Evolutionary conservation across 2,113 vertebrate species (phyloP).

Genomic region (Porphyrio hochstetteri): DNA sequence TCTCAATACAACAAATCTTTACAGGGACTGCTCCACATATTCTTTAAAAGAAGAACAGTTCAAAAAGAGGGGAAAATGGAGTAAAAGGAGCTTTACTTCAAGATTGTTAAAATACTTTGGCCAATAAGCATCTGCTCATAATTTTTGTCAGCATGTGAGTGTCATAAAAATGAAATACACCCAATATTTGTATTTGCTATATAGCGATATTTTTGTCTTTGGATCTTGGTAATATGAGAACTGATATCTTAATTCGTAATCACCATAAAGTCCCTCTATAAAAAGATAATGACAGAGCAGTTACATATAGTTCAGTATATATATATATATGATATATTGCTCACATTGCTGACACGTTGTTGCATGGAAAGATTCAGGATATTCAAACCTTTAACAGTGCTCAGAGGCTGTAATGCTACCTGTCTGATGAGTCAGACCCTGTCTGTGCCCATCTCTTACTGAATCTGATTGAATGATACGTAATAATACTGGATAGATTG

Average conservation of each 20-base stretch:
- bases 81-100: neutral
- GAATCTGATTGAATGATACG: neutral
- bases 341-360: slow-evolving; percentile 13
- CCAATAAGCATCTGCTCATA: neutral
- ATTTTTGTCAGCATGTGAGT: slow-evolving; percentile 21
- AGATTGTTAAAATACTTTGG: slow-evolving; percentile 34
- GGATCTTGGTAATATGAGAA: slow-evolving; percentile 56
- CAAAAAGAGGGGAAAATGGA: neutral
- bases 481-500: too few species aligned
- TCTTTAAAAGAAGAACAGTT: neutral
- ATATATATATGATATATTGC: neutral
- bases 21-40: neutral
- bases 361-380: neutral
- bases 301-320: slow-evolving; percentile 17
- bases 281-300: slow-evolving; percentile 52
- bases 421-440: slow-evolving; percentile 10
- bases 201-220: slow-evolving; percentile 62
- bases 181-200: slow-evolving; percentile 26
- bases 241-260: slow-evolving; percentile 55
- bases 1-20: neutral
- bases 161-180: slow-evolving; percentile 61
- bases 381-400: neutral
- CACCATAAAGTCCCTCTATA: slow-evolving; percentile 61
- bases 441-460: neutral
- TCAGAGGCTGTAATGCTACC: neutral